A percentile compares a stretch with the other conserved stretches of the same genome.
phyloP scores from a whole-genome alignment of 2,113 vertebrate genomes.

The Brachypodius melanocephalos region DNA sequence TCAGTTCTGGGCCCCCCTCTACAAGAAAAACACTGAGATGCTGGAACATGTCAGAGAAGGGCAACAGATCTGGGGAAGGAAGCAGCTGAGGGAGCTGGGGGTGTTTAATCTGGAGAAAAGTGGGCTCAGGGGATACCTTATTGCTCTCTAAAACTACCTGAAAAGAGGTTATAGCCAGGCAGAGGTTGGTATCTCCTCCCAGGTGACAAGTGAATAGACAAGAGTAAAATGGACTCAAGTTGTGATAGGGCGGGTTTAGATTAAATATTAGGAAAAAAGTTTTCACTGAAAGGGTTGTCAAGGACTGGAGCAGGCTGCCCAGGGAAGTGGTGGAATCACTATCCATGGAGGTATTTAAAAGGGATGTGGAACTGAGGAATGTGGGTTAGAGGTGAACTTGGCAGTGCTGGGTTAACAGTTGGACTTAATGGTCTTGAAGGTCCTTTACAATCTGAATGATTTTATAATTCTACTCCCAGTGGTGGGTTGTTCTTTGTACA shows the following conservation, averaged over 20 bases:
- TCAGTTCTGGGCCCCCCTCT: not conserved
- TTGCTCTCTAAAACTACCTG: not conserved
- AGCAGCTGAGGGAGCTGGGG: not conserved
- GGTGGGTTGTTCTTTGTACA: not conserved
- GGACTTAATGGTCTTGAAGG: not conserved
- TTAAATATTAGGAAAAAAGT: not conserved
- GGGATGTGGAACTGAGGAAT: not conserved
- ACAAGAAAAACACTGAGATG: not conserved
- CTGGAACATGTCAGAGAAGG: not conserved
- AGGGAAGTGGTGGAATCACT: not conserved
- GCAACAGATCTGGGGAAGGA: not conserved
- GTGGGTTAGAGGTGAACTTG: not conserved
- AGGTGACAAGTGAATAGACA: not conserved
- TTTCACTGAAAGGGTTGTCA: not conserved
- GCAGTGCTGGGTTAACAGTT: not conserved
- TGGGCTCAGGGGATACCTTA: not conserved
- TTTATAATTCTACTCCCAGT: not conserved
- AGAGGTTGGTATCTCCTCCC: not conserved
- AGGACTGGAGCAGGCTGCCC: not conserved
- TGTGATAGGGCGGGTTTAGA: accelerated
- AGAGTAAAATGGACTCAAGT: not conserved
- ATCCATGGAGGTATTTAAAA: not conserved
- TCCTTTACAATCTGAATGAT: not conserved
- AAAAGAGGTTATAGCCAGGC: not conserved
- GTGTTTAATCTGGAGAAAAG: not conserved